These are phyloP conservation scores for Heliconius cydno DNA, from an alignment of 2,888 invertebrate genomes.

Conservation along the genomic window DNA sequence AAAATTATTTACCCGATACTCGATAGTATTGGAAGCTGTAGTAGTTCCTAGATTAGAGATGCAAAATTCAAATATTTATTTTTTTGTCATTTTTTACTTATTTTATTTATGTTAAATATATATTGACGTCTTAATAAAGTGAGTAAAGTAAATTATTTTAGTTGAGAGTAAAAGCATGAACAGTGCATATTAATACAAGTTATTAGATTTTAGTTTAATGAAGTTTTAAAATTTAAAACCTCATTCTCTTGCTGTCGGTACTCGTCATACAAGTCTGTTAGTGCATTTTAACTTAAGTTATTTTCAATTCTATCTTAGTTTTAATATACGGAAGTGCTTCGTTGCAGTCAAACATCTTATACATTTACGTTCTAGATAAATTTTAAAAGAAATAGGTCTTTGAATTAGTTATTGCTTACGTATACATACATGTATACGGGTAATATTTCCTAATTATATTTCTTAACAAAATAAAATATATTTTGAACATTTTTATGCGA, in stretches of 20 bases:
- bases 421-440: not conserved
- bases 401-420: not conserved
- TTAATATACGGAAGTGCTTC: conserved; percentile 56
- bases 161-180: not conserved
- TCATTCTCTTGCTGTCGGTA: not conserved
- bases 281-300: conserved; percentile 44
- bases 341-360: conserved; percentile 42
- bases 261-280: not conserved
- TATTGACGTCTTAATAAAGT: no score
- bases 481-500: no score
- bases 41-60: no score
- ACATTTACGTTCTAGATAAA: conserved; percentile 31
- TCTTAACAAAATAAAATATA: no score
- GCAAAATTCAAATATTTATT: no score
- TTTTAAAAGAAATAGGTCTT: not conserved
- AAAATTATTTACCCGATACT: not conserved
- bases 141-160: no score
- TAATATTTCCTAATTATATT: no score
- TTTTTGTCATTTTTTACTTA: no score
- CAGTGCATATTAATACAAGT: not conserved
- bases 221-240: not conserved
- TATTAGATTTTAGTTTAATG: conserved; percentile 13
- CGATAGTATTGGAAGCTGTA: no score
- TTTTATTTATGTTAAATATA: no score
- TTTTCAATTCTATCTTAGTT: conserved; percentile 48